Percentiles rank a stretch among this genome's conserved stretches.
Conservation (phyloP, 2,888 invertebrate species). For the Furcula furcula region DNA sequence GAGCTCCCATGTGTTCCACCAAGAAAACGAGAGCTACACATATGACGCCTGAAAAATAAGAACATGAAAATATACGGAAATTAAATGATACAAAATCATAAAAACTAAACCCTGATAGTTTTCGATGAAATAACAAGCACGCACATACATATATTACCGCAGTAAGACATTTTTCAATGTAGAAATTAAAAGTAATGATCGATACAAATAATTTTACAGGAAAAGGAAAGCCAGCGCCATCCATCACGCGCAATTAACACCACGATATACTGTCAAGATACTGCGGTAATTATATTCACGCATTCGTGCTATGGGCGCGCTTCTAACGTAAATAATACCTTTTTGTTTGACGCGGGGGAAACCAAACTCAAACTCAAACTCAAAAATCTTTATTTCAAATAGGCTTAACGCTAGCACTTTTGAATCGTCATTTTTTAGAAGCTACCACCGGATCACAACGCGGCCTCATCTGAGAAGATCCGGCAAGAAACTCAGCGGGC, state of each 20-base stretch:
- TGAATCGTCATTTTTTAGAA: no score
- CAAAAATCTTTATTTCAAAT: no score
- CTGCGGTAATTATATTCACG: slow-evolving; percentile 2
- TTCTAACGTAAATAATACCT: no score
- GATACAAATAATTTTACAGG: slow-evolving; percentile 15
- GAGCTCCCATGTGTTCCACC: slow-evolving; percentile 86
- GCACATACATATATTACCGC: no score
- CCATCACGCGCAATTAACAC: slow-evolving; percentile 18
- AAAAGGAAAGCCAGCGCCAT: slow-evolving; percentile 17
- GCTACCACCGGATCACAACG: no score
- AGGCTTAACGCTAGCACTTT: no score
- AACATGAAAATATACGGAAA: background rate
- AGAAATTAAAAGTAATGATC: slow-evolving; percentile 1
- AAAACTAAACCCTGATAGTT: background rate
- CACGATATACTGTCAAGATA: slow-evolving; percentile 24
- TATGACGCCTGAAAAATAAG: slow-evolving; percentile 61
- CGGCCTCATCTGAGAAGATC: no score
- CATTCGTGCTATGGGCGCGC: background rate
- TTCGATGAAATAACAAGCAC: no score
- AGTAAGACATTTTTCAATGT: background rate
- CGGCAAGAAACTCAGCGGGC: no score
- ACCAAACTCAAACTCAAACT: no score
- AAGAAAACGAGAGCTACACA: slow-evolving; percentile 87
- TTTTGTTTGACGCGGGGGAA: no score
- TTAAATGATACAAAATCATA: background rate